Conservation (phyloP, 2,888 invertebrate species). For the Conchocele bisecta region DNA sequence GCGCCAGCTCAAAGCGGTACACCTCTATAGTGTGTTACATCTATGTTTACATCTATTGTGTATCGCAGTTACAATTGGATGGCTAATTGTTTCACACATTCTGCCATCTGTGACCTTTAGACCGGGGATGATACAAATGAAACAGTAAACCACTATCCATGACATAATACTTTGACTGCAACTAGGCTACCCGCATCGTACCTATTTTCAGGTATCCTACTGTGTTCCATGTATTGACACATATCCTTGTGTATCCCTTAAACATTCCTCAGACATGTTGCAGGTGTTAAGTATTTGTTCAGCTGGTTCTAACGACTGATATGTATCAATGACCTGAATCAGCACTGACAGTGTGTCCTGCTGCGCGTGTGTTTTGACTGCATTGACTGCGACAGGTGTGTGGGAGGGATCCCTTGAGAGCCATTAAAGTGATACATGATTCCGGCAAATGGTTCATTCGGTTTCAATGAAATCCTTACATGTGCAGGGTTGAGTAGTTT, state of each 20-base stretch:
- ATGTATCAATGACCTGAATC: background rate
- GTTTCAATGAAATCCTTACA: constrained; percentile 23
- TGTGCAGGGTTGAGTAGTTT: constrained; percentile 42
- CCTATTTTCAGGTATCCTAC: constrained; percentile 16
- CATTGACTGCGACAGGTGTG: too few species aligned
- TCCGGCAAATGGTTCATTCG: constrained; percentile 30
- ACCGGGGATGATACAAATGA: constrained; percentile 27
- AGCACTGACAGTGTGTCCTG: background rate
- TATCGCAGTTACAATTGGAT: constrained; percentile 9
- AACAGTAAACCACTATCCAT: constrained; percentile 21
- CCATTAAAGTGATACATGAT: background rate
- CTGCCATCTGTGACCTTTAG: constrained; percentile 22
- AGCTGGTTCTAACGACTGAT: constrained; percentile 3
- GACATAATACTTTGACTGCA: constrained; percentile 15
- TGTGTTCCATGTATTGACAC: constrained; percentile 17
- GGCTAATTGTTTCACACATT: constrained; percentile 29
- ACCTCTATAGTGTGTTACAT: too few species aligned
- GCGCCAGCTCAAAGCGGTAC: too few species aligned
- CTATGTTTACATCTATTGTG: too few species aligned
- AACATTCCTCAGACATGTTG: background rate
- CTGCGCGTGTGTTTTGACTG: too few species aligned
- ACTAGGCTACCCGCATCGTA: constrained; percentile 21
- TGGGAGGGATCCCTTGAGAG: constrained; percentile 11
- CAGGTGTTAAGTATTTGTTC: constrained; percentile 7
- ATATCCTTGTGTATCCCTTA: constrained; percentile 2